Evolutionary conservation across 2,113 vertebrate species (phyloP).

Genomic region (Scatophagus argus): DNA sequence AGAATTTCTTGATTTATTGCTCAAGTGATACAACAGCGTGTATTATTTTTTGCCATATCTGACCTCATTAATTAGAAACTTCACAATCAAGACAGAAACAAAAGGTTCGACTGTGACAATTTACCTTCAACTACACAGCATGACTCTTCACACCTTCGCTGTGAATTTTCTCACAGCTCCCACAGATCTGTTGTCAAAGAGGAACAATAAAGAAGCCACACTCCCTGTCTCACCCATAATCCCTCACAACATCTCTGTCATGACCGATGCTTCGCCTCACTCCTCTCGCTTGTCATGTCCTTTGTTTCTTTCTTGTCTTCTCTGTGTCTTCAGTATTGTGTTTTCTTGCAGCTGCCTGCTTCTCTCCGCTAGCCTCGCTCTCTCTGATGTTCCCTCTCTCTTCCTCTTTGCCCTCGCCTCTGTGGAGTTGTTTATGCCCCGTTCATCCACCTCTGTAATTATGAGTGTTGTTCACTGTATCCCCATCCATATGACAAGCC

Average conservation of each 20-base stretch:
- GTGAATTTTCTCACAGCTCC: constrained; percentile 35
- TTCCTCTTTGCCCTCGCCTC: constrained; percentile 22
- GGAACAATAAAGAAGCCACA: neutral
- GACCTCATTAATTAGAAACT: neutral
- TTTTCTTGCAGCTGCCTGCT: constrained; percentile 1
- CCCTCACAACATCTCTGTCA: constrained; percentile 9
- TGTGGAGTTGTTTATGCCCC: constrained; percentile 52
- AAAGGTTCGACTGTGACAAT: constrained; percentile 9
- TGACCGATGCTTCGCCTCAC: neutral
- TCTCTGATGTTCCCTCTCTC: constrained; percentile 29
- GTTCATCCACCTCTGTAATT: constrained; percentile 64
- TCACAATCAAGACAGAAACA: neutral
- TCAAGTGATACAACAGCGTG: neutral
- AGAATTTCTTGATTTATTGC: neutral
- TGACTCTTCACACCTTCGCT: constrained; percentile 30
- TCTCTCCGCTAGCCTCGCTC: neutral
- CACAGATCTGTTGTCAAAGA: constrained; percentile 7
- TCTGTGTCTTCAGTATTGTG: constrained; percentile 13
- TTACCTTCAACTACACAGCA: neutral
- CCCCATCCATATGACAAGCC: constrained; percentile 57
- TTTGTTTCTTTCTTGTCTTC: neutral
- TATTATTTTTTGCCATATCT: neutral
- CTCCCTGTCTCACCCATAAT: constrained; percentile 6
- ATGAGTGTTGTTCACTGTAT: constrained; percentile 64
- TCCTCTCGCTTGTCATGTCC: constrained; percentile 21